Conservation (phyloP, 2,113 vertebrate species). For the Nettapus auritus region DNA sequence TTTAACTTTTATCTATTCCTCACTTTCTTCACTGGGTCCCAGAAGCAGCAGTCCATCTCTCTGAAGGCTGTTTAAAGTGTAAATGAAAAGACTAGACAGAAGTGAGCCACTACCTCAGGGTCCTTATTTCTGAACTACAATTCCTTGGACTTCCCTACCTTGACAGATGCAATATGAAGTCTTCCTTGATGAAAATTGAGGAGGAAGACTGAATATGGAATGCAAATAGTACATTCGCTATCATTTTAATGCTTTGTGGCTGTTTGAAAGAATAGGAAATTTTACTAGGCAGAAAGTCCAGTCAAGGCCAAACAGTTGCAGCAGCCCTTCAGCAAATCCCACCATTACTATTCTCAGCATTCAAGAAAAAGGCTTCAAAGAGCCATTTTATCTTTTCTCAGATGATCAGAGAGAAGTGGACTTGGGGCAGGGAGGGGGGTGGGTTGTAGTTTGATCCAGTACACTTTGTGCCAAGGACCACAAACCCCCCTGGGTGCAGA, state of each 20-base stretch:
- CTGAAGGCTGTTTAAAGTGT: conserved; percentile 72
- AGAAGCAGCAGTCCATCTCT: conserved; percentile 58
- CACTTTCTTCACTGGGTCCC: conserved; percentile 51
- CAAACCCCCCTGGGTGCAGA: background rate
- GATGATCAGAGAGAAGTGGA: background rate
- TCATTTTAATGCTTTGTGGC: conserved; percentile 72
- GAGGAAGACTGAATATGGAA: conserved; percentile 65
- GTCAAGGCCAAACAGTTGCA: background rate
- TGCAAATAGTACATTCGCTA: conserved; percentile 60
- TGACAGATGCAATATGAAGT: conserved; percentile 67
- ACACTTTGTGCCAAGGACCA: background rate
- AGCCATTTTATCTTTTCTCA: background rate
- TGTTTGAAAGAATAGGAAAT: conserved; percentile 25
- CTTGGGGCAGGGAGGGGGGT: background rate
- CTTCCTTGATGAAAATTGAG: conserved; percentile 70
- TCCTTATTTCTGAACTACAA: conserved; percentile 75
- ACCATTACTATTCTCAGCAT: background rate
- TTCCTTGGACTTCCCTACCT: conserved; percentile 71
- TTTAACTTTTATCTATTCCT: conserved; percentile 70
- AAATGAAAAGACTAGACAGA: conserved; percentile 73
- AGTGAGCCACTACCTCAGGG: conserved; percentile 67
- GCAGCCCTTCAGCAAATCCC: background rate
- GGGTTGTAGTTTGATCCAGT: background rate
- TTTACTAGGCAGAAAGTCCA: conserved; percentile 23
- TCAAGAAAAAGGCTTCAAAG: background rate